Conservation (phyloP, 2,888 invertebrate species). For the Rambutsinella grinnellia region DNA sequence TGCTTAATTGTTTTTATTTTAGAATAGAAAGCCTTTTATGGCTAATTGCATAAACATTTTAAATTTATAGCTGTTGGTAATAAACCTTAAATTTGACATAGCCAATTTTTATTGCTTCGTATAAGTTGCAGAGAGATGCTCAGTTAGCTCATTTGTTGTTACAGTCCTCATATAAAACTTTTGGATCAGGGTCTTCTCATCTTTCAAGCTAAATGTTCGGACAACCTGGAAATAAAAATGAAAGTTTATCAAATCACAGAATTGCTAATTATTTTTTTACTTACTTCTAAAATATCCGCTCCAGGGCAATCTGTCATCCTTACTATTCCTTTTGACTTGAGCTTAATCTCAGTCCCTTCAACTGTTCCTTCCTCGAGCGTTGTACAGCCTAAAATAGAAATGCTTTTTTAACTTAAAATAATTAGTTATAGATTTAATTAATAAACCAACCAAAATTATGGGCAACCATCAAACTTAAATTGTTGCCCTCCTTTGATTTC, state of each 20-base stretch:
- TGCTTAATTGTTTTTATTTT: too few relatives aligned
- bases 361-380: conserved; percentile 75
- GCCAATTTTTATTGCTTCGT: too few relatives aligned
- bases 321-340: conserved; percentile 71
- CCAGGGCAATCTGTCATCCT: conserved; percentile 73
- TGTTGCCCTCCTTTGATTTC: conserved; percentile 73
- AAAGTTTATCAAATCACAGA: not conserved
- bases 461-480: conserved; percentile 73
- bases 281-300: conserved; percentile 71
- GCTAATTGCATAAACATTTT: too few relatives aligned
- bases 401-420: not conserved
- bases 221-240: conserved; percentile 67
- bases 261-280: not conserved
- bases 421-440: not conserved
- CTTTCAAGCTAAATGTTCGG: conserved; percentile 69
- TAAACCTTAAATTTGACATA: too few relatives aligned
- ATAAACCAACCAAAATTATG: conserved; percentile 79
- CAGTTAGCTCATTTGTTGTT: conserved; percentile 71
- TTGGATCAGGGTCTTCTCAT: conserved; percentile 70
- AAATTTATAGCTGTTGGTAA: too few relatives aligned
- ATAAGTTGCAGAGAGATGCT: conserved; percentile 74
- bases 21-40: too few relatives aligned
- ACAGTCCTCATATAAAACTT: conserved; percentile 74
- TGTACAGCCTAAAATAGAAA: conserved; percentile 68
- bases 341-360: conserved; percentile 67